phyloP scores from a whole-genome alignment of 2,797 vertebrate species.

The Heterohyrax brucei region DNA sequence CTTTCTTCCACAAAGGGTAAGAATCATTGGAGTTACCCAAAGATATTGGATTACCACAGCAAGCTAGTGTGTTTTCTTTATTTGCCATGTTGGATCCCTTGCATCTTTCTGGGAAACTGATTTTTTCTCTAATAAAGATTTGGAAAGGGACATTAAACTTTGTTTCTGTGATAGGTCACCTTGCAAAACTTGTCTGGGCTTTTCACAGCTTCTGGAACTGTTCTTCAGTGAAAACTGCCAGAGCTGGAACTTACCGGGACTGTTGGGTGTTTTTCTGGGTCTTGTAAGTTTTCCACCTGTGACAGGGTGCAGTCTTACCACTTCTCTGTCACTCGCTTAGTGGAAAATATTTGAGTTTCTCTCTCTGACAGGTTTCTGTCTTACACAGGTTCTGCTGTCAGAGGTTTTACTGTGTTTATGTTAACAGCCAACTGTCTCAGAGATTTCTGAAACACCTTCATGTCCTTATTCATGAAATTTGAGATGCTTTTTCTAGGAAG shows the following conservation, averaged over 20 bases:
- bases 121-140: constrained; percentile 92
- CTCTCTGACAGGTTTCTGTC: no score
- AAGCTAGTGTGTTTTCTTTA: constrained; percentile 94
- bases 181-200: constrained; percentile 89
- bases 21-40: constrained; percentile 88
- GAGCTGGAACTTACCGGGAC: no score
- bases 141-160: constrained; percentile 90
- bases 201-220: constrained; percentile 89
- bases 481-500: constrained; percentile 87
- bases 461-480: constrained; percentile 89
- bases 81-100: constrained; percentile 91
- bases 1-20: constrained; percentile 88
- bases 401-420: constrained; percentile 82
- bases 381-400: background rate
- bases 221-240: no score
- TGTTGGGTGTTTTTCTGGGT: no score
- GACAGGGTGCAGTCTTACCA: no score
- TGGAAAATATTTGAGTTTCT: no score
- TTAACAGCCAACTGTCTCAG: constrained; percentile 83
- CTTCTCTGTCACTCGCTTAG: no score
- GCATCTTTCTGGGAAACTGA: constrained; percentile 85
- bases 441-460: constrained; percentile 89
- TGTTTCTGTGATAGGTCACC: constrained; percentile 93
- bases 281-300: no score
- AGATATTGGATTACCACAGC: constrained; percentile 86